These are phyloP conservation scores for Ochotona curzoniae DNA, from an alignment of 2,113 vertebrate species.

Conservation along the genomic window DNA sequence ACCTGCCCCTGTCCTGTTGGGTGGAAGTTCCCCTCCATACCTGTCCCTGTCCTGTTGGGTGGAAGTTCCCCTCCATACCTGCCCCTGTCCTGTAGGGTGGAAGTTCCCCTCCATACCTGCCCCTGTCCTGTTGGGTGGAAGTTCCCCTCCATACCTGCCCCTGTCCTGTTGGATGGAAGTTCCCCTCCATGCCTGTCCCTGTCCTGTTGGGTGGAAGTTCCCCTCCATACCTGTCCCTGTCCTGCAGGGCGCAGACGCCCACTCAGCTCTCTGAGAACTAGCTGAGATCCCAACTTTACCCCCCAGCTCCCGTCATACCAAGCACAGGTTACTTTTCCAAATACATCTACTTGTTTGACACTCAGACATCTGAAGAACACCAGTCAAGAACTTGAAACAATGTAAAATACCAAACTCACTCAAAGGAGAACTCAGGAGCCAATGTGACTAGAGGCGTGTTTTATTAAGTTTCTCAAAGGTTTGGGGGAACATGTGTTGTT, in stretches of 20 bases:
- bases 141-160: background rate
- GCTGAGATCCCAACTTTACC: background rate
- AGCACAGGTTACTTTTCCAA: background rate
- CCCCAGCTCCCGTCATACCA: background rate
- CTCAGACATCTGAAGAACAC: background rate
- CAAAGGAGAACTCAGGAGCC: slow-evolving; percentile 57
- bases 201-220: background rate
- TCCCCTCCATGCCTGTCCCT: background rate
- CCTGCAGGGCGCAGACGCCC: background rate
- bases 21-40: background rate
- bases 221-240: background rate
- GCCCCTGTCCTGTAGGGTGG: background rate
- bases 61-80: background rate
- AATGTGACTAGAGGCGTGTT: slow-evolving; percentile 8
- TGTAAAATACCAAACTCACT: background rate
- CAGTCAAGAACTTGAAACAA: background rate
- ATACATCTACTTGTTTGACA: background rate
- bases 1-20: background rate
- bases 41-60: background rate
- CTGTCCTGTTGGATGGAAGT: background rate
- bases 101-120: background rate
- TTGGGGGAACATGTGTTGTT: slow-evolving; percentile 28
- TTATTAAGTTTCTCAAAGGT: slow-evolving; percentile 83
- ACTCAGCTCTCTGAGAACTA: background rate
- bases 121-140: background rate